Evolutionary conservation across 2,113 vertebrate genomes (phyloP).

Genomic region (Marmota flaviventris): DNA sequence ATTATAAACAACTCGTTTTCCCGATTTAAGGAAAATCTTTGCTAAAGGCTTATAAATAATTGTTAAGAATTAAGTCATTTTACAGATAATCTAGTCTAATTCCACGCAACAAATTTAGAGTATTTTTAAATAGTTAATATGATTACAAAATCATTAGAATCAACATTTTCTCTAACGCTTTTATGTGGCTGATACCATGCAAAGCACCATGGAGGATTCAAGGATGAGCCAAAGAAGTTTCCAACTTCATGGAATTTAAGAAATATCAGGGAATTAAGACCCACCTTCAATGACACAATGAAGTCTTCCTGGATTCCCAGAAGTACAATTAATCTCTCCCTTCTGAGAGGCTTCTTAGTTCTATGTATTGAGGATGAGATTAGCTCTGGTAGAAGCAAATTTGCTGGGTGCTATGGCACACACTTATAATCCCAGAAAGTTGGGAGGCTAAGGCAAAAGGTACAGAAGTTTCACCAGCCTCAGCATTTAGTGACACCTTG

Average conservation of each 20-base stretch:
- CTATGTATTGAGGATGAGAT: neutral
- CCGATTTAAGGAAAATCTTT: constrained; percentile 22
- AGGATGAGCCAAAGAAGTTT: neutral
- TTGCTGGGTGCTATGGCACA: no score
- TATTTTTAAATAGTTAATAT: constrained; percentile 39
- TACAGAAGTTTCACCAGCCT: no score
- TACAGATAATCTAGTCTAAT: constrained; percentile 46
- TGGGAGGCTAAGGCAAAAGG: no score
- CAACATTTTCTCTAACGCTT: neutral
- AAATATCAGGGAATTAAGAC: neutral
- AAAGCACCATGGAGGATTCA: neutral
- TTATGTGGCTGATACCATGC: neutral
- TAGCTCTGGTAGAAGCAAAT: neutral
- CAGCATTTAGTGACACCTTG: no score
- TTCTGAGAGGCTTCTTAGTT: neutral
- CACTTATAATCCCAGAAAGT: no score
- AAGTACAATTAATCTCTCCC: neutral
- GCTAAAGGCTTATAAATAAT: constrained; percentile 13
- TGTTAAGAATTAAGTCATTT: neutral
- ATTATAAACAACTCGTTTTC: neutral
- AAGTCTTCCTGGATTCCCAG: constrained; percentile 11
- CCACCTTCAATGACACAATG: neutral
- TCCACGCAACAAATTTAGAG: neutral
- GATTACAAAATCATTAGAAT: neutral
- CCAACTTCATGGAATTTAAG: neutral